phyloP scores from a whole-genome alignment of 2,113 vertebrate genomes.

The Sula dactylatra region DNA sequence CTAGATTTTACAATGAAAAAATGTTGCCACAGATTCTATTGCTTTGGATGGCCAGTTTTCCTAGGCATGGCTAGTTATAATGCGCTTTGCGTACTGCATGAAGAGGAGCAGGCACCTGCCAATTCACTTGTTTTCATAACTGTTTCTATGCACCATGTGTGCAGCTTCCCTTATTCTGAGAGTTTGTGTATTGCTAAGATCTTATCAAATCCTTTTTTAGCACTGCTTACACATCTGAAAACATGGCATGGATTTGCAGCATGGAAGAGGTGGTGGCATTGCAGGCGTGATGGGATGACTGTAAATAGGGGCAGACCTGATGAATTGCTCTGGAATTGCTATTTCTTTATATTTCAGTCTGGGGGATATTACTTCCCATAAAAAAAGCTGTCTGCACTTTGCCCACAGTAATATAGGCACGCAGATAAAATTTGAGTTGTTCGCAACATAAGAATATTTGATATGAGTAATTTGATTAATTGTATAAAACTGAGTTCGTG shows the following conservation, averaged over 20 bases:
- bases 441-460: not conserved
- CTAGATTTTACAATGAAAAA: no score
- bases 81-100: not conserved
- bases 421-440: not conserved
- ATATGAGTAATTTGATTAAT: not conserved
- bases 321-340: not conserved
- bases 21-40: rapidly evolving
- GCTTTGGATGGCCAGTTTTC: not conserved
- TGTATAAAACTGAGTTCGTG: not conserved
- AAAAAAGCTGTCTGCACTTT: not conserved
- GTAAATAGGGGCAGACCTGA: not conserved
- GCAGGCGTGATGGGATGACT: not conserved
- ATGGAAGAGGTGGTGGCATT: not conserved
- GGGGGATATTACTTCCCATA: not conserved
- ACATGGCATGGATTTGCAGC: not conserved
- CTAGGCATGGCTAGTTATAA: not conserved
- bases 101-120: not conserved
- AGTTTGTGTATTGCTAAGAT: not conserved
- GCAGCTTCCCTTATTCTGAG: not conserved
- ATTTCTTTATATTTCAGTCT: not conserved
- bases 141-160: not conserved
- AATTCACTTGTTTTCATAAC: not conserved
- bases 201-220: not conserved
- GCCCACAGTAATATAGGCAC: not conserved
- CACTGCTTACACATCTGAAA: not conserved